These are phyloP conservation scores for Meloidogyne hapla DNA, from an alignment of 1,140 invertebrate species.

Conservation along the genomic window DNA sequence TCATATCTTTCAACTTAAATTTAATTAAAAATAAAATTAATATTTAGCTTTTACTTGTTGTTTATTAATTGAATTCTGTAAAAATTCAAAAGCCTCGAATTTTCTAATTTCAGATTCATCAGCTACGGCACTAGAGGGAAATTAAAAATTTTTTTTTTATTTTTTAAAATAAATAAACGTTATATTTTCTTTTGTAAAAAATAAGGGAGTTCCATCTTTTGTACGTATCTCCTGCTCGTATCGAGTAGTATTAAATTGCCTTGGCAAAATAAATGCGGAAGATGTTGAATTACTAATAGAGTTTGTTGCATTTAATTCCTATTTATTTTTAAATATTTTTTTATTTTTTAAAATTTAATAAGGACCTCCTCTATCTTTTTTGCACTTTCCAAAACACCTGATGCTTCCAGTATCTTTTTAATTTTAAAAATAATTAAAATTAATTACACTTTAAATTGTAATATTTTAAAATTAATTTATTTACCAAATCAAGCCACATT, in stretches of 20 bases:
- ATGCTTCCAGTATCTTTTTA: constrained; percentile 30
- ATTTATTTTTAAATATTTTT: not conserved
- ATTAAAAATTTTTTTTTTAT: not conserved
- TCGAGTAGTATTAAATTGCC: not conserved
- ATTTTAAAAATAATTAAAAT: not conserved
- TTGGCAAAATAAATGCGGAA: too few species aligned
- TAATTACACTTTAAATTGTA: too few species aligned
- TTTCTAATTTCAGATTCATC: constrained; percentile 54
- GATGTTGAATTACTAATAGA: too few species aligned
- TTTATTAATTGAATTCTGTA: constrained; percentile 42
- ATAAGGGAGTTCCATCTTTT: constrained; percentile 52
- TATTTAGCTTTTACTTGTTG: too few species aligned
- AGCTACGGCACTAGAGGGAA: constrained; percentile 14
- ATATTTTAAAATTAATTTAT: constrained; percentile 14
- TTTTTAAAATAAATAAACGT: constrained; percentile 23
- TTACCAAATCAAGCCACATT: constrained; percentile 53
- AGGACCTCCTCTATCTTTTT: constrained; percentile 20
- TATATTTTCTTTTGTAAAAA: constrained; percentile 61
- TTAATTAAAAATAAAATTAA: too few species aligned
- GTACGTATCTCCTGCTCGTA: constrained; percentile 45
- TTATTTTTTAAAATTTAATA: not conserved
- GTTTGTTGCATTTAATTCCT: not conserved
- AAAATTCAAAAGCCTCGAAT: constrained; percentile 51
- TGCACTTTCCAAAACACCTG: constrained; percentile 19
- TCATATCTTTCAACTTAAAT: constrained; percentile 49